These are phyloP conservation scores for Theonella swinhoei DNA, from an alignment of 37 sponge, comb jelly and placozoan species.

Conservation along the genomic window DNA sequence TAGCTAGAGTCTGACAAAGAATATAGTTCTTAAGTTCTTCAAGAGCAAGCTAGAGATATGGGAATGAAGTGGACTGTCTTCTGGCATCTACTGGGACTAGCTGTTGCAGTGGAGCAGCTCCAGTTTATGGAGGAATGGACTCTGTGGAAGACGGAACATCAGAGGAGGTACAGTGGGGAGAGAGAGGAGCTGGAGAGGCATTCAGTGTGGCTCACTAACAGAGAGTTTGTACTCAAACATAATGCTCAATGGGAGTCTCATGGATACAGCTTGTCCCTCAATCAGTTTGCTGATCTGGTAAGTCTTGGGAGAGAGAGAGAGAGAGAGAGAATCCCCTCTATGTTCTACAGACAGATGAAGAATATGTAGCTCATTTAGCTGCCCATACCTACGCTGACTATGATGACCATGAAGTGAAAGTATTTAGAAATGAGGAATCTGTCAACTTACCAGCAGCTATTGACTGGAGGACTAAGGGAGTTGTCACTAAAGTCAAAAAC, in stretches of 20 bases:
- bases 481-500: constrained; percentile 69
- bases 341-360: constrained; percentile 23
- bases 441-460: constrained; percentile 12
- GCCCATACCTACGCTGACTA: not conserved
- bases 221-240: constrained; percentile 28
- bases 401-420: not conserved
- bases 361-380: not conserved
- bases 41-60: no score
- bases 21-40: no score
- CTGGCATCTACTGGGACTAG: no score
- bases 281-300: constrained; percentile 55
- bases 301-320: no score
- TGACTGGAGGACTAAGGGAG: constrained; percentile 58
- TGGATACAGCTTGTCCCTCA: constrained; percentile 34
- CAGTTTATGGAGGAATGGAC: constrained; percentile 39
- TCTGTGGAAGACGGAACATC: constrained; percentile 38
- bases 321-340: no score
- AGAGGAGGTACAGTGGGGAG: constrained; percentile 14
- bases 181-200: constrained; percentile 36
- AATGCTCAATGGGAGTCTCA: not conserved
- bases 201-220: constrained; percentile 43
- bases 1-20: no score
- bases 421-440: constrained; percentile 6
- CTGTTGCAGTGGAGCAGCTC: not conserved
- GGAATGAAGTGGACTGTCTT: no score